Evolutionary conservation across 2,888 invertebrate species (phyloP), one percentile per base, ranked within the genome.

Genomic region (Helicoverpa assulta): DNA sequence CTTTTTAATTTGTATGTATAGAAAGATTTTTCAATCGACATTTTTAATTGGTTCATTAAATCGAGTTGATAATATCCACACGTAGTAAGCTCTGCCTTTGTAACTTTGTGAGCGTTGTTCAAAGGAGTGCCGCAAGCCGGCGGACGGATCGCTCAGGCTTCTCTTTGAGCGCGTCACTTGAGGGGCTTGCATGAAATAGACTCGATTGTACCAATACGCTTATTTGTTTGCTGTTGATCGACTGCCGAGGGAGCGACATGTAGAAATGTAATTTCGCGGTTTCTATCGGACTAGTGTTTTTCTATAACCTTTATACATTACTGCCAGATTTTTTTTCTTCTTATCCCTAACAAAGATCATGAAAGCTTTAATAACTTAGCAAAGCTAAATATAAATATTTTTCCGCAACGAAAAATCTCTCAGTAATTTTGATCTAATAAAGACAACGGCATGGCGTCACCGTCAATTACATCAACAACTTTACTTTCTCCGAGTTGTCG

Each of bases 201-300:
- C 86, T 89, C 88, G 88, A 90, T 91, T 91, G 91, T 92, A 89
- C 89, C 91, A 89, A 93, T 92, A 92, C 89, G 88, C 92, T 92
- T 94, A 93, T 91, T 93, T 93, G 93, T 94, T 94, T 94, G 94
- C 88, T 85, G 83, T 83, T 91, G 93, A 94, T 94, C 92, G 93
- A 93, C 89, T 78, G 75, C 76, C 78, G 84, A 81, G 82, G 85
- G 83, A 73, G 82, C 70, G 60, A 59, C 57, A 55, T 53, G 55
- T 65, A 40, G 63, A 80, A 82, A 84, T 80, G 83, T 73, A 78
- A 85, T 88, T 84, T 82, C 83, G 80, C 72, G 88, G 85, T 83
- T 87, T 87, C 85, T 51, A 19, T n/a, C 19, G 37, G 29, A 65
- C 51, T 54, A 14, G 5, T 78, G n/a, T 65, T 76, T 76, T 64